phyloP scores from a whole-genome alignment of 2,113 vertebrate species.

The Aldabrachelys gigantea region DNA sequence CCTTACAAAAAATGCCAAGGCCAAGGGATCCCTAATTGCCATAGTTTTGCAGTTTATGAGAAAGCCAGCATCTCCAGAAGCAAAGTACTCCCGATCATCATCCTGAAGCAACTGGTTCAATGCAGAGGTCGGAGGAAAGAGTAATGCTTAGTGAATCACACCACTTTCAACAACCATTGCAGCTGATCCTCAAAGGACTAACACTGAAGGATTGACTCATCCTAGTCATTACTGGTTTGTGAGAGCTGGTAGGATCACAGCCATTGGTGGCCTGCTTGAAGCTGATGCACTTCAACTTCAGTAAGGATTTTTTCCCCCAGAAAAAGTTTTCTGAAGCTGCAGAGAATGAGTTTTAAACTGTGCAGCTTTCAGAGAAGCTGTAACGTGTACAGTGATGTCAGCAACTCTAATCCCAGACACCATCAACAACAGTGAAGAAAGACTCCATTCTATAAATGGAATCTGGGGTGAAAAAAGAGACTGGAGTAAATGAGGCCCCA shows the following conservation, averaged over 20 bases:
- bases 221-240: not conserved
- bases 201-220: not conserved
- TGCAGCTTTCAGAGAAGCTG: not conserved
- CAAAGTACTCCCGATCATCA: not conserved
- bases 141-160: not conserved
- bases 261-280: not conserved
- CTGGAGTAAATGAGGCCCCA: not conserved
- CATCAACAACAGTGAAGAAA: not conserved
- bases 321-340: not conserved
- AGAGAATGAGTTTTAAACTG: not conserved
- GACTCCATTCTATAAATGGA: not conserved
- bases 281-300: not conserved
- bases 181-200: not conserved
- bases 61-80: not conserved
- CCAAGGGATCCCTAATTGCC: not conserved
- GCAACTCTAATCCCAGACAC: not conserved
- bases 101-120: not conserved
- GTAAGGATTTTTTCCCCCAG: no score
- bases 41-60: not conserved
- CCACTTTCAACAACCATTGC: no score
- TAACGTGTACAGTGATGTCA: not conserved
- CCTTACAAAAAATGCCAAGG: not conserved
- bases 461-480: not conserved
- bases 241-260: not conserved
- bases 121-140: not conserved